These are phyloP conservation scores for Acrocyrtus sp. DNA, from an alignment of 2,888 invertebrate species.

Conservation along the genomic window DNA sequence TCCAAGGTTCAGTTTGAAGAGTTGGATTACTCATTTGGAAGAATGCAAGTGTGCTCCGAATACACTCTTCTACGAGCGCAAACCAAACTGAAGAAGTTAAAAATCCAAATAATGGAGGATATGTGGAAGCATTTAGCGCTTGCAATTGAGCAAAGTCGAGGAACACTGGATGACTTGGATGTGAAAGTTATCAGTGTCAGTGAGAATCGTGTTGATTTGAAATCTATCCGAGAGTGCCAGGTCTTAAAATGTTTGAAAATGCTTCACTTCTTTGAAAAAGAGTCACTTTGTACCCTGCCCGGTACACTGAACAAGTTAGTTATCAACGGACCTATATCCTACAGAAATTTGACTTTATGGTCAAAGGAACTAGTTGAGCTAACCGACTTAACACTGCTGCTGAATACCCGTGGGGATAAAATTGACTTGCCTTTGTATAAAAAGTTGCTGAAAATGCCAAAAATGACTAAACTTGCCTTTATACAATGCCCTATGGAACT, in stretches of 20 bases:
- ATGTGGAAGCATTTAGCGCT: slow-evolving; percentile 23
- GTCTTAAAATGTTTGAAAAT: slow-evolving; percentile 35
- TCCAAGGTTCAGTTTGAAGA: slow-evolving; percentile 52
- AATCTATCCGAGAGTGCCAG: slow-evolving; percentile 16
- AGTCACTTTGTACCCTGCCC: slow-evolving; percentile 18
- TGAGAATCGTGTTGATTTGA: slow-evolving; percentile 26
- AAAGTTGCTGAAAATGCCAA: slow-evolving; percentile 40
- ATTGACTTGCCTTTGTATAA: slow-evolving; percentile 42
- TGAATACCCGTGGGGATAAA: slow-evolving; percentile 34
- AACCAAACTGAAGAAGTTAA: slow-evolving; percentile 22
- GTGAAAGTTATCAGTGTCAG: slow-evolving; percentile 31
- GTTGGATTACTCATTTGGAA: slow-evolving; percentile 50
- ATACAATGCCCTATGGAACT: slow-evolving; percentile 48
- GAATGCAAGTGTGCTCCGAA: slow-evolving; percentile 40
- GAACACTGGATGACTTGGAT: slow-evolving; percentile 36
- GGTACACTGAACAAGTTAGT: slow-evolving; percentile 26
- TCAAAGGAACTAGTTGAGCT: slow-evolving; percentile 30
- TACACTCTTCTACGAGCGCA: slow-evolving; percentile 32
- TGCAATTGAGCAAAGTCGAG: slow-evolving; percentile 23
- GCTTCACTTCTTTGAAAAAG: slow-evolving; percentile 45
- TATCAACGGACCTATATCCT: slow-evolving; percentile 46
- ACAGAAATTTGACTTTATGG: slow-evolving; percentile 26
- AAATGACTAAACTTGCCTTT: slow-evolving; percentile 26
- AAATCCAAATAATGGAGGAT: slow-evolving; percentile 45
- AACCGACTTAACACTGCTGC: slow-evolving; percentile 31